phyloP scores from a whole-genome alignment of 2,888 invertebrate genomes.

The Phaedon cochleariae region DNA sequence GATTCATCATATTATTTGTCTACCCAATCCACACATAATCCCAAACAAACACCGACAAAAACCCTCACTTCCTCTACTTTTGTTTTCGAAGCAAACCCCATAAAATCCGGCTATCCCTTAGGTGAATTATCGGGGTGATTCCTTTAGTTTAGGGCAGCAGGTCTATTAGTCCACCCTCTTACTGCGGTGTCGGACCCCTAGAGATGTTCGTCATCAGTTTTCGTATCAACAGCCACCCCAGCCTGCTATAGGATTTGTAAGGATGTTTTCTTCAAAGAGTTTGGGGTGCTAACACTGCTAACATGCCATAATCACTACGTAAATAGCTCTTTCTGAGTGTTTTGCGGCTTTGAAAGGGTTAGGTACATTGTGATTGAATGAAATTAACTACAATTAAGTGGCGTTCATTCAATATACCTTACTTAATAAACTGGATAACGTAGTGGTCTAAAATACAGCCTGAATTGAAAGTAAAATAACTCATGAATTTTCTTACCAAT shows the following conservation, averaged over 20 bases:
- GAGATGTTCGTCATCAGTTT: constrained; percentile 17
- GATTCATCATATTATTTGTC: constrained; percentile 17
- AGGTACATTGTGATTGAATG: not conserved
- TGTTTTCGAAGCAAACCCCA: constrained; percentile 22
- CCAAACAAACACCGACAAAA: constrained; percentile 15
- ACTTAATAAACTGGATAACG: no score
- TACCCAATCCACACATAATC: constrained; percentile 8
- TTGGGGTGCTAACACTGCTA: not conserved
- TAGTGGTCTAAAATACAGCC: no score
- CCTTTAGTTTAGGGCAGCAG: constrained; percentile 26
- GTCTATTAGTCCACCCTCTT: constrained; percentile 25
- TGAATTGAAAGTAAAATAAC: no score
- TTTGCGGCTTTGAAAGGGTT: not conserved
- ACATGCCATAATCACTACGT: constrained; percentile 9
- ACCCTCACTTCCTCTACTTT: constrained; percentile 17
- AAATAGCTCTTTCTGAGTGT: not conserved
- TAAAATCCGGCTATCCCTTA: constrained; percentile 25
- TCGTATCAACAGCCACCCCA: constrained; percentile 15
- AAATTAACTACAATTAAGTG: constrained; percentile 1
- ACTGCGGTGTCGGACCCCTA: constrained; percentile 19
- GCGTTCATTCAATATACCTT: no score
- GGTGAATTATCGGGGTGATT: constrained; percentile 26
- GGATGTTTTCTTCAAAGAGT: constrained; percentile 15
- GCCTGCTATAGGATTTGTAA: constrained; percentile 16
- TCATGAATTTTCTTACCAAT: no score